Evolutionary conservation across 2,797 vertebrate species (phyloP).

Genomic region (Etheostoma perlongum): DNA sequence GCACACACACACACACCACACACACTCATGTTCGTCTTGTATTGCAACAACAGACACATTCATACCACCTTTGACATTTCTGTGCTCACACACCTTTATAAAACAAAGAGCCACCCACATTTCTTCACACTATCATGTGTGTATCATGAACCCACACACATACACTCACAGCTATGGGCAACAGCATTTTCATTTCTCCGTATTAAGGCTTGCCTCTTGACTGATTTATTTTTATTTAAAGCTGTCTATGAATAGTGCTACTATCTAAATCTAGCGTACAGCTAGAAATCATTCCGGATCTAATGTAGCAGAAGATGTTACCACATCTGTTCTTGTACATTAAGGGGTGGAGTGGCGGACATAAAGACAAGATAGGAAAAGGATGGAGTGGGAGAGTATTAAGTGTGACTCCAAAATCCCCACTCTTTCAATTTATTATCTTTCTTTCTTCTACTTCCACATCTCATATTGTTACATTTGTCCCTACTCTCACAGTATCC

Average conservation of each 20-base stretch:
- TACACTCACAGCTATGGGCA: conserved; percentile 4
- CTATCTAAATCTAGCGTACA: conserved; percentile 42
- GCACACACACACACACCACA: conserved; percentile 3
- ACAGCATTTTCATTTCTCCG: conserved; percentile 25
- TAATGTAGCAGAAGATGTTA: conserved; percentile 69
- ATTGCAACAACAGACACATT: conserved; percentile 35
- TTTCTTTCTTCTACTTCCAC: conserved; percentile 9
- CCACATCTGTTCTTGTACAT: conserved; percentile 52
- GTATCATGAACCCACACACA: conserved; percentile 6
- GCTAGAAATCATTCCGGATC: conserved; percentile 53
- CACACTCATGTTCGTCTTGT: conserved; percentile 14
- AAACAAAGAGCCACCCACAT: conserved; percentile 43
- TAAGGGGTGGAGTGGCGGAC: conserved; percentile 16
- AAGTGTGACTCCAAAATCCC: conserved; percentile 4
- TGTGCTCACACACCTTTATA: conserved; percentile 41
- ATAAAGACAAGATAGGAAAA: conserved; percentile 28
- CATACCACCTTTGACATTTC: conserved; percentile 36
- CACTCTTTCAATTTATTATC: conserved; percentile 10
- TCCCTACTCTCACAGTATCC: background rate
- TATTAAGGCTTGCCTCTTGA: conserved; percentile 11
- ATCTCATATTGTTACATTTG: conserved; percentile 4
- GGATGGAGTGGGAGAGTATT: conserved; percentile 21
- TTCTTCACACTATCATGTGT: background rate
- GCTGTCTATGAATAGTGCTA: conserved; percentile 67
- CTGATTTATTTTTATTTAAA: conserved; percentile 71